Conservation (phyloP, 2,797 vertebrate species). For the Hapalemur alaotrensis region DNA sequence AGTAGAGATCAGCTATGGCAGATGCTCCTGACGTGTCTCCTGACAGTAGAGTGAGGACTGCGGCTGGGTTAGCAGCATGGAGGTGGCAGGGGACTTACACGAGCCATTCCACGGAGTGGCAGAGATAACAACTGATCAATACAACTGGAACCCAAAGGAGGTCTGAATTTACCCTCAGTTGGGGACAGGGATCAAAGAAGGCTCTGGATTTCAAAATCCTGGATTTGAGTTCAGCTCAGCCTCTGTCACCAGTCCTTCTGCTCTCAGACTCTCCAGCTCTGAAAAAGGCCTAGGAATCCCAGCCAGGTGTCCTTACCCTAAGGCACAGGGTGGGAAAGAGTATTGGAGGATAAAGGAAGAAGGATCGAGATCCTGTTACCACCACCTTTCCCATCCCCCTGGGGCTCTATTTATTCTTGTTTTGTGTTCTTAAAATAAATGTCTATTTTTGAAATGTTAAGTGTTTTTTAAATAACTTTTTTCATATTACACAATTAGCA, state of each 20-base stretch:
- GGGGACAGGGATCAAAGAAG: not conserved
- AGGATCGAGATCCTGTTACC: not conserved
- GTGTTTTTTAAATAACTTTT: slow-evolving; percentile 59
- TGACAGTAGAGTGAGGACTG: not conserved
- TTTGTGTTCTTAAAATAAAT: slow-evolving; percentile 47
- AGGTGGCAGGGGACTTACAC: not conserved
- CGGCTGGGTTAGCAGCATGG: not conserved
- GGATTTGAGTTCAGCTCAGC: not conserved
- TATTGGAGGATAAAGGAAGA: not conserved
- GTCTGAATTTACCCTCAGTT: not conserved
- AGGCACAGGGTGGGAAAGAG: not conserved
- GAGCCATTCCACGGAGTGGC: not conserved
- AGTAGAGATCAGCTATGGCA: not conserved
- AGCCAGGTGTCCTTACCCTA: not conserved
- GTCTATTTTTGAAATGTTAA: slow-evolving; percentile 51
- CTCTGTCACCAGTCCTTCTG: not conserved
- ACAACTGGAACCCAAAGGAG: not conserved
- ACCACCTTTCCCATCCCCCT: not conserved
- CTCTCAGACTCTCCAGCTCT: not conserved
- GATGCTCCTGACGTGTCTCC: not conserved
- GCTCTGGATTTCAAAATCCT: not conserved
- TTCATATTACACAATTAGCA: slow-evolving; percentile 62
- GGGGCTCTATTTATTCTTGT: slow-evolving; percentile 24
- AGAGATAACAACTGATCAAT: not conserved
- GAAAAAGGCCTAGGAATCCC: not conserved